Base-by-base conservation (phyloP, 2,797 vertebrate species). In the Lemur catta region DNA sequence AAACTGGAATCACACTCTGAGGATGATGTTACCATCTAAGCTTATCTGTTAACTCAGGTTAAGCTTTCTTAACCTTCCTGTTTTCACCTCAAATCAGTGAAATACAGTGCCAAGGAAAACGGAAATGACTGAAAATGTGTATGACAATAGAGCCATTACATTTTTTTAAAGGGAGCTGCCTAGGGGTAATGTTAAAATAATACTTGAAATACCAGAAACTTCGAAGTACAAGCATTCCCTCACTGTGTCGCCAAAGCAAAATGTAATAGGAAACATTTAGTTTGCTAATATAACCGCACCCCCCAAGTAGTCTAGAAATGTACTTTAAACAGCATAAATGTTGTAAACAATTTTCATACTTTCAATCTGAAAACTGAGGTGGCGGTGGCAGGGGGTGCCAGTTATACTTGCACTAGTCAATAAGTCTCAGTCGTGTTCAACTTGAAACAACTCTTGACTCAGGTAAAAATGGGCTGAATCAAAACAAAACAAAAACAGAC, bases 31-130 rank as follows among this genome's bases (percentile, higher is more conserved):
- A 87, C 67, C 46, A 59, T 89, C 63, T 79, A 50, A 55, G 48
- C 38, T 94, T 89, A 94, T 96, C 94, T 89, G n/a, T 67, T 76
- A 94, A 76, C 61, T 63, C 35, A 57, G 38, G 90, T 46, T 82
- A 93, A 96, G 74, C 41, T 94, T 92, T 91, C 74, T 95, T 93
- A 91, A 94, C 84, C 91, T 96, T 97, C 84, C 96, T 96, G 95
- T 96, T 96, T 97, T 63, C 65, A 91, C 84, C 71, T 84, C 75
- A 76, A 94, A 84, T 94, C 75, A 69, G 75, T 94, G 79, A 96
- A 80, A 86, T 46, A 71, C 79, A 86, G 74, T 71, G 82, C 79
- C 84, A 93, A 97, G 91, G 91, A 93, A 95, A 97, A 95, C 43
- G 79, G 97, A 97, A 98, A 92, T 91, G 87, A 94, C 94, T 94